A percentile compares a stretch with the other conserved stretches of the same genome.
phyloP scores from a whole-genome alignment of 2,888 invertebrate genomes.

The Drosophila niveifrons region DNA sequence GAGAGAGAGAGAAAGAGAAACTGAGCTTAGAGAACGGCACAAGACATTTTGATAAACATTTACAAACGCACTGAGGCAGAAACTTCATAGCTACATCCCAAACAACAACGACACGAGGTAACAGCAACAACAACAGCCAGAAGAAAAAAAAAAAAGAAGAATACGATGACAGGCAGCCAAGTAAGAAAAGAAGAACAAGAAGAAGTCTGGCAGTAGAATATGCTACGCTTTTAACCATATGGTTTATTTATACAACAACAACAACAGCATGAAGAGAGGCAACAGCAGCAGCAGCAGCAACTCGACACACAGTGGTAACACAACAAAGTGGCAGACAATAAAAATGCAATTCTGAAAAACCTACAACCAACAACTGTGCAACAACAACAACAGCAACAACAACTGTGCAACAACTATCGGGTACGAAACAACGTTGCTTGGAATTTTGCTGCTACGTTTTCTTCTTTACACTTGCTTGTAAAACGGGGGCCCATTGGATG shows the following conservation, averaged over 20 bases:
- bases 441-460: constrained; percentile 70
- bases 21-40: constrained; percentile 67
- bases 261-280: constrained; percentile 6
- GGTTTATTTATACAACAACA: constrained; percentile 78
- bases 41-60: constrained; percentile 81
- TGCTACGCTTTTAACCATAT: constrained; percentile 81
- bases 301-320: constrained; percentile 70
- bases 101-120: constrained; percentile 51
- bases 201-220: constrained; percentile 65
- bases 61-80: constrained; percentile 77
- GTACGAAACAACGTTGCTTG: constrained; percentile 62
- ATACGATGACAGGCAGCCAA: constrained; percentile 59
- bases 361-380: constrained; percentile 53
- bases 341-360: constrained; percentile 78
- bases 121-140: constrained; percentile 37
- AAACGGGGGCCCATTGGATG: constrained; percentile 43
- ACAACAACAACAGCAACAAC: constrained; percentile 39
- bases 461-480: constrained; percentile 54
- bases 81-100: constrained; percentile 66
- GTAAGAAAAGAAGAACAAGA: constrained; percentile 34
- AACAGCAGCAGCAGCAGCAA: constrained; percentile 33
- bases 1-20: constrained; percentile 6
- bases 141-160: constrained; percentile 34
- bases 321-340: constrained; percentile 79
- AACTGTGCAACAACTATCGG: constrained; percentile 45